These are phyloP conservation scores for Neolamprologus sp. DNA, from an alignment of 2,113 vertebrate genomes.

Conservation along the genomic window DNA sequence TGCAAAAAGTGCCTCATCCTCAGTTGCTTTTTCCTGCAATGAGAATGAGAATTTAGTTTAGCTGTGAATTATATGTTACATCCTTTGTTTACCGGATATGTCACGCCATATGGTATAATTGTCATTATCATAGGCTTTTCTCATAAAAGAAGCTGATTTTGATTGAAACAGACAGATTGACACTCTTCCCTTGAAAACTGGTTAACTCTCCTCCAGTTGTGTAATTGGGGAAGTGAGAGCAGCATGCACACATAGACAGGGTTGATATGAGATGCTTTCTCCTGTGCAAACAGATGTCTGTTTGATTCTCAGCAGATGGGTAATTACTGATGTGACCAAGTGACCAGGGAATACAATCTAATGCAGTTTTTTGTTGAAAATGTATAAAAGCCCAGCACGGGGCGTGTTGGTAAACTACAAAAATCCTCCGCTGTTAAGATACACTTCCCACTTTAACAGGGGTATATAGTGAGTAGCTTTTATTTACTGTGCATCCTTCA, in stretches of 20 bases:
- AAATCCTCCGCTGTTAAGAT: neutral
- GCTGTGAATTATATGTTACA: neutral
- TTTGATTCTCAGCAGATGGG: conserved; percentile 10
- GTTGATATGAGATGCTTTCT: neutral
- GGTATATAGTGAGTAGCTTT: neutral
- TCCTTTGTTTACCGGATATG: neutral
- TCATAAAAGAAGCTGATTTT: neutral
- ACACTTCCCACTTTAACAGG: neutral
- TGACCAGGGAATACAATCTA: neutral
- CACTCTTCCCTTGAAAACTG: neutral
- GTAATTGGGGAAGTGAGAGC: neutral
- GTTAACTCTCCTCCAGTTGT: neutral
- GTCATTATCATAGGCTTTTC: neutral
- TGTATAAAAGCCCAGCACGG: neutral
- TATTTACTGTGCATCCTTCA: neutral
- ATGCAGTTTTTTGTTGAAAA: neutral
- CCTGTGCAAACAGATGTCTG: conserved; percentile 23
- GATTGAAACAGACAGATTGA: neutral
- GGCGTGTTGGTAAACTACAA: neutral
- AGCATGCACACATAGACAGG: neutral
- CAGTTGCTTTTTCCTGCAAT: neutral
- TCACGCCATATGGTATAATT: neutral
- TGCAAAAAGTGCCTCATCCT: neutral
- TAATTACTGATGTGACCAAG: neutral
- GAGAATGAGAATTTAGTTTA: neutral